A percentile compares a stretch with the other conserved stretches of the same genome.
phyloP scores from a whole-genome alignment of 1,140 invertebrate species.

The Phenacoccus solenopsis region DNA sequence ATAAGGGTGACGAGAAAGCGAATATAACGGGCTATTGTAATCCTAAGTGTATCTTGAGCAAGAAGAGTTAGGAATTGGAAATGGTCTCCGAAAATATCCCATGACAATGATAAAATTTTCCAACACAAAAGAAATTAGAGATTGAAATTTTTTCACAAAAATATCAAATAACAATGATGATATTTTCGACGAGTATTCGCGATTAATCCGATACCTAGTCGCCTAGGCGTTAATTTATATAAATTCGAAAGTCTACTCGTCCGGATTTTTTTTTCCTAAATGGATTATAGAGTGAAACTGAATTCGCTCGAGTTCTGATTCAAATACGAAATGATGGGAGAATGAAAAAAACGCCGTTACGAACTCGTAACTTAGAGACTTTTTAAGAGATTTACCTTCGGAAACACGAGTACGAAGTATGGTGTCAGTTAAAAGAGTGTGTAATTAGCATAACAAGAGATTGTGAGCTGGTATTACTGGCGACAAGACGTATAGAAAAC shows the following conservation, averaged over 20 bases:
- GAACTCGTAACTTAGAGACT: conserved; percentile 5
- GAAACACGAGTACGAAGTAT: conserved; percentile 7
- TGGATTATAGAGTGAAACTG: neutral
- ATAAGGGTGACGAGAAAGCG: neutral
- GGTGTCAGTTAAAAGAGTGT: conserved; percentile 3
- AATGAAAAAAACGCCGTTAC: neutral
- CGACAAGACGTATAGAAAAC: conserved; percentile 8
- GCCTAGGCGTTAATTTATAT: neutral
- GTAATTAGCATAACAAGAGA: conserved; percentile 14
- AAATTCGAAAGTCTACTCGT: neutral
- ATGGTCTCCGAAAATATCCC: too few species aligned
- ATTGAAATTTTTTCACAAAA: too few species aligned
- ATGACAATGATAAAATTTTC: too few species aligned
- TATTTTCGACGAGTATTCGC: too few species aligned
- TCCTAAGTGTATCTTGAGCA: too few species aligned
- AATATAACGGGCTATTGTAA: neutral
- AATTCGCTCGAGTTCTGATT: neutral
- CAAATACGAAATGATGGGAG: neutral
- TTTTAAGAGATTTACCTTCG: conserved; percentile 10
- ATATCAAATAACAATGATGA: too few species aligned
- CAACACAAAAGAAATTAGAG: too few species aligned
- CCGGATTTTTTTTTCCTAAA: neutral
- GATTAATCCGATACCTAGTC: too few species aligned
- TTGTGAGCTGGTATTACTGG: conserved; percentile 9
- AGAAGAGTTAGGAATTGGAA: too few species aligned